Base-by-base conservation (phyloP, 1,140 invertebrate species). In the Plutomurus gul region DNA sequence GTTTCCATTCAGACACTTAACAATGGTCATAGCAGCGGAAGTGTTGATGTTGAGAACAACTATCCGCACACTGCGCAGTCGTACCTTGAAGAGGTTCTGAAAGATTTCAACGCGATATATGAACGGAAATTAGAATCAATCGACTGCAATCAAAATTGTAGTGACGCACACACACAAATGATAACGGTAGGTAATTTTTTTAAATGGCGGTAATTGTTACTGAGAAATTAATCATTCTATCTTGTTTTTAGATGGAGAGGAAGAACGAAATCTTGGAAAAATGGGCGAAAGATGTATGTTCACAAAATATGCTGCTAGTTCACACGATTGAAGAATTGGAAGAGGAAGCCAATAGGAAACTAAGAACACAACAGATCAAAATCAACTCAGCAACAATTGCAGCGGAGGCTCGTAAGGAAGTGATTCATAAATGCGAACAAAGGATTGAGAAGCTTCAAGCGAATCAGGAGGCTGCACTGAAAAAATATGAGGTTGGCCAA, bases 261-360 rank as follows among this genome's bases (percentile, higher is more conserved):
- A 79, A 74, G n/a, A 75, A 74, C 46, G 51, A 74, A 27, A 71
- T 79, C 6, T 30, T 79, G 22, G 77, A 75, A 30, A 46, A 75
- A 30, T 79, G 77, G 77, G 49, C 71, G 0, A 79, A 74, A 47
- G 77, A 79, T 65, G 72, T 79, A 7, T 74, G 71, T 30, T 51
- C 72, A 33, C 70, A 79, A 65, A 79, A 74, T 22, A 79, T 74
- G 46, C 46, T 78, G 10, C 40, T 78, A 13, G 70, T 78, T 72
- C 76, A 78, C 27, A 78, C 70, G n/a, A 79, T 83, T 1, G 80
- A 81, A 27, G 82, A 83, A 46, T 43, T 83, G 37, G 82, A 83
- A 47, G 75, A 40, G 43, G 80, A 83, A 78, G 82, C 80, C 3
- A 78, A 75, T n/a, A 43, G 60, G 13, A 83, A 83, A 39, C 47